Evolutionary conservation across 2,888 invertebrate genomes (phyloP), one percentile per base, ranked within the genome.

Genomic region (Ectemnius continuus): DNA sequence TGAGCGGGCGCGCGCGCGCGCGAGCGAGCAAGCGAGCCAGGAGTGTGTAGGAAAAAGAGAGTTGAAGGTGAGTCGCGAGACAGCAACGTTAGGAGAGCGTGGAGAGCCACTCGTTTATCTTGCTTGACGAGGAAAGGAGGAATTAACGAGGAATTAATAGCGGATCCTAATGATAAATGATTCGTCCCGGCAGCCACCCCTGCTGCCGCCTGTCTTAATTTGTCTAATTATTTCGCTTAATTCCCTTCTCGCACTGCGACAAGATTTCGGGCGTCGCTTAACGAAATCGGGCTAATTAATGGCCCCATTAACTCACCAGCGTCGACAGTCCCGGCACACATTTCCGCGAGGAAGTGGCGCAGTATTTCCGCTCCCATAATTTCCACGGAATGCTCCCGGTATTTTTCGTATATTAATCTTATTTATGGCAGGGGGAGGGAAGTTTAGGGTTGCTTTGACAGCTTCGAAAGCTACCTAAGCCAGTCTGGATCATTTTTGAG

Each of bases 131-230:
- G 89, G 90, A 90, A 90, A 90, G 90, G 90, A 89, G 88, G 90
- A 90, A 90, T 90, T 90, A 91, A 91, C 89, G 90, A 90, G 90
- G 90, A 90, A 91, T 90, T 90, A 91, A 91, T 91, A 89, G 90
- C 83, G 87, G 89, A 89, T 89, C 88, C 88, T 87, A 88, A 90
- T 90, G 90, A 91, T 89, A 90, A 91, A 91, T 87, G 88, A 88
- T 88, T 85, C 86, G 85, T 85, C 86, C 82, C 80, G 78, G 78
- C 82, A 83, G 81, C 83, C 84, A 82, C 84, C 83, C 83, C 81
- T 84, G 84, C 81, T 84, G 84, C 75, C 83, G 86, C 86, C 85
- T 86, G 87, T 86, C 88, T 89, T 88, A 90, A 90, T 91, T 90
- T 90, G 90, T 91, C 89, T 91, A 90, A 91, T 91, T 91, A 91